phyloP scores from a whole-genome alignment of 2,888 invertebrate genomes.

The Meteorus colon region DNA sequence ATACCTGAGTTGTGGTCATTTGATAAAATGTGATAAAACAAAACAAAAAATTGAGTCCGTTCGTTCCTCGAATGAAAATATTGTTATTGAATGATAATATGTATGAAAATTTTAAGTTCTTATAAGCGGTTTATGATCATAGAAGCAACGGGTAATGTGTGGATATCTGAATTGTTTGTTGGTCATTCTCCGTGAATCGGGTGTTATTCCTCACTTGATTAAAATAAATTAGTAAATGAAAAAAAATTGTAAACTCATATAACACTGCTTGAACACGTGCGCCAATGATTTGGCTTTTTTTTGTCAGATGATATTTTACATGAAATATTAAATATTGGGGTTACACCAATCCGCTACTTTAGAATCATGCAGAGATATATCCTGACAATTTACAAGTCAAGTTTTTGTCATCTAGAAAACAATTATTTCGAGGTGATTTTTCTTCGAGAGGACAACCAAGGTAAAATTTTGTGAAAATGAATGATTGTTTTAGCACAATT shows the following conservation, averaged over 20 bases:
- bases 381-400: not conserved
- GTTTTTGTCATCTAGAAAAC: not conserved
- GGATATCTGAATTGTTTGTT: conserved; percentile 40
- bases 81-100: conserved; percentile 34
- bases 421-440: not conserved
- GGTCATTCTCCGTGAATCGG: conserved; percentile 55
- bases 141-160: conserved; percentile 46
- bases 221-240: not conserved
- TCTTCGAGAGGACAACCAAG: no score
- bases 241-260: conserved; percentile 62
- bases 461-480: no score
- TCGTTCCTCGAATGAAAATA: not conserved
- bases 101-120: conserved; percentile 12
- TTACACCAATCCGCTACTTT: conserved; percentile 35
- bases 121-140: conserved; percentile 40
- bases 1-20: conserved; percentile 70
- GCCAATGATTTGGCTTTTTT: conserved; percentile 29
- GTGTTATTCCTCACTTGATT: conserved; percentile 3
- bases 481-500: not conserved
- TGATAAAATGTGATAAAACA: conserved; percentile 60
- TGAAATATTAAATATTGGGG: not conserved
- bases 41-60: conserved; percentile 34
- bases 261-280: conserved; percentile 69
- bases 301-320: conserved; percentile 31
- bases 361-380: conserved; percentile 49